phyloP scores from a whole-genome alignment of 2,797 vertebrate genomes.

The Ctenosaura bakeri region DNA sequence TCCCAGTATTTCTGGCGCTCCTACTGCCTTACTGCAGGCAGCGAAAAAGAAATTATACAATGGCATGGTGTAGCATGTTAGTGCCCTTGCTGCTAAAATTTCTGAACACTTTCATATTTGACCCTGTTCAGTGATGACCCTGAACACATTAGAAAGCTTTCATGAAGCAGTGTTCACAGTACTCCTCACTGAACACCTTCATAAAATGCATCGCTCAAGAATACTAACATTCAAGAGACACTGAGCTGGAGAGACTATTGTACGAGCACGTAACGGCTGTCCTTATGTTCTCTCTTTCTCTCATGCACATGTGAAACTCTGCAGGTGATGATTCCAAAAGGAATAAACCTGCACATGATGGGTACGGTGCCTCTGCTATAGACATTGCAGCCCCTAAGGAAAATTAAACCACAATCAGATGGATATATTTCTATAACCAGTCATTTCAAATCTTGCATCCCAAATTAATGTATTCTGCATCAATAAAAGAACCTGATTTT shows the following conservation, averaged over 20 bases:
- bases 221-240: constrained; percentile 20
- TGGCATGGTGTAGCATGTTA: background rate
- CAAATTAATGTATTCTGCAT: constrained; percentile 78
- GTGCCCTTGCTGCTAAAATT: background rate
- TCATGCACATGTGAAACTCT: constrained; percentile 47
- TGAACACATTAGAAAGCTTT: constrained; percentile 13
- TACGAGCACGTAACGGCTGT: background rate
- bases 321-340: constrained; percentile 70
- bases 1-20: background rate
- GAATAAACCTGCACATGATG: constrained; percentile 56
- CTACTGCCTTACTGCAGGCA: background rate
- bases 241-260: background rate
- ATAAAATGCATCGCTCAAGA: constrained; percentile 38
- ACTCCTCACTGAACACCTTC: constrained; percentile 34
- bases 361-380: constrained; percentile 60
- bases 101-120: background rate
- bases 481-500: constrained; percentile 81
- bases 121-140: background rate
- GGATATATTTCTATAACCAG: constrained; percentile 75
- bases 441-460: constrained; percentile 73
- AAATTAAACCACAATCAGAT: constrained; percentile 73
- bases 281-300: constrained; percentile 6
- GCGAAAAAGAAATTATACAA: background rate
- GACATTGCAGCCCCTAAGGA: constrained; percentile 65
- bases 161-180: constrained; percentile 38